phyloP scores from a whole-genome alignment of 2,888 invertebrate genomes.

The Leuctra nigra region DNA sequence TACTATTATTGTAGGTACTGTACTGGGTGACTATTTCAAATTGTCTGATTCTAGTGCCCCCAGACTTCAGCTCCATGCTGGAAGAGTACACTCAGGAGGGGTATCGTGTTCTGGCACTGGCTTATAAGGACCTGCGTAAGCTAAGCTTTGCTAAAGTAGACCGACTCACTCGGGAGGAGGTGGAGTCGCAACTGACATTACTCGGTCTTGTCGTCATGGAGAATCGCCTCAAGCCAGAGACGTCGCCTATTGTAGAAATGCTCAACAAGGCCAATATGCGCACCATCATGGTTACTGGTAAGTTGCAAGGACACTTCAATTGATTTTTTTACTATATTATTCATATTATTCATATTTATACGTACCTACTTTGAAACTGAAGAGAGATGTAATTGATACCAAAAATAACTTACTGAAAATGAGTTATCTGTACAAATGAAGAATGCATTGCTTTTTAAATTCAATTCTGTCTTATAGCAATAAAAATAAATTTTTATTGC shows the following conservation, averaged over 20 bases:
- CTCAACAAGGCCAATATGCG: slow-evolving; percentile 80
- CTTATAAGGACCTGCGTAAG: slow-evolving; percentile 63
- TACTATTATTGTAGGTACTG: no score
- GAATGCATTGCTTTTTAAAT: no score
- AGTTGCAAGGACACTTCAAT: not conserved
- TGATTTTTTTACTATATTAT: no score
- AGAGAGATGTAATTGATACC: no score
- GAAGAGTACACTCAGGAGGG: slow-evolving; percentile 87
- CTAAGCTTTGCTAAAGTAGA: slow-evolving; percentile 65
- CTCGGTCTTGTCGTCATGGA: slow-evolving; percentile 90
- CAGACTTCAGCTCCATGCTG: slow-evolving; percentile 67
- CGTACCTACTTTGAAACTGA: no score
- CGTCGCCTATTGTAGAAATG: slow-evolving; percentile 70
- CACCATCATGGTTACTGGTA: slow-evolving; percentile 95
- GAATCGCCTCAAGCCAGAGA: slow-evolving; percentile 87
- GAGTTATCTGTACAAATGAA: no score
- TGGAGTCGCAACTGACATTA: slow-evolving; percentile 75
- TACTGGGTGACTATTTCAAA: no score
- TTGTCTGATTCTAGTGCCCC: slow-evolving; percentile 62
- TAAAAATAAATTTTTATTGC: no score
- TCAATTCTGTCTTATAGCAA: no score
- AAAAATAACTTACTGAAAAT: no score
- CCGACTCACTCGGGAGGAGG: slow-evolving; percentile 64
- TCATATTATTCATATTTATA: no score
- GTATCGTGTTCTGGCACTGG: slow-evolving; percentile 86